phyloP scores from a whole-genome alignment of 2,113 vertebrate genomes.

The Phalacrocorax pelagicus region DNA sequence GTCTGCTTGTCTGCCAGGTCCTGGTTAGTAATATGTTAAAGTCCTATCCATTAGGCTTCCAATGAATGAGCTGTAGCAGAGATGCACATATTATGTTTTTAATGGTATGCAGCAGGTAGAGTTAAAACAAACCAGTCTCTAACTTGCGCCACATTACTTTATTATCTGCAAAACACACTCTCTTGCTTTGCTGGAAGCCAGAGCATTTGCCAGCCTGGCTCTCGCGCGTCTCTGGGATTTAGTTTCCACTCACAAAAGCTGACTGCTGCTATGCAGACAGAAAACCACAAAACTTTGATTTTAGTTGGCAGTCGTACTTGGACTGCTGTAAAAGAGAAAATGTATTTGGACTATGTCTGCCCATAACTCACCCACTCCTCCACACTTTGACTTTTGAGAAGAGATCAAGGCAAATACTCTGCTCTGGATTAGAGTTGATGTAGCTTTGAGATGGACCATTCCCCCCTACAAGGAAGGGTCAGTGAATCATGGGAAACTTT shows the following conservation, averaged over 20 bases:
- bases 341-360: neutral
- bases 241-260: conserved; percentile 35
- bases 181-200: neutral
- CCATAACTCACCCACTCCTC: conserved; percentile 16
- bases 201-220: conserved; percentile 8
- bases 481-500: neutral
- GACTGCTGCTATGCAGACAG: conserved; percentile 55
- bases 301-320: conserved; percentile 44
- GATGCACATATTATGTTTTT: neutral
- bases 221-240: neutral
- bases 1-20: neutral
- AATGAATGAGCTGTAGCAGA: neutral
- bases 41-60: neutral
- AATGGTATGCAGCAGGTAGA: neutral
- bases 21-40: neutral
- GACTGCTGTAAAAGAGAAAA: conserved; percentile 43
- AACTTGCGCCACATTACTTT: neutral
- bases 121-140: neutral
- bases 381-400: neutral
- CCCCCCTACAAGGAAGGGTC: fast-evolving
- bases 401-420: conserved; percentile 5
- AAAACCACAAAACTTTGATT: conserved; percentile 54
- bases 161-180: neutral
- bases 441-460: neutral
- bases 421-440: neutral